Percentiles rank a stretch among this genome's conserved stretches.
phyloP scores from a whole-genome alignment of 2,888 invertebrate genomes.

The Tenthredo livida region DNA sequence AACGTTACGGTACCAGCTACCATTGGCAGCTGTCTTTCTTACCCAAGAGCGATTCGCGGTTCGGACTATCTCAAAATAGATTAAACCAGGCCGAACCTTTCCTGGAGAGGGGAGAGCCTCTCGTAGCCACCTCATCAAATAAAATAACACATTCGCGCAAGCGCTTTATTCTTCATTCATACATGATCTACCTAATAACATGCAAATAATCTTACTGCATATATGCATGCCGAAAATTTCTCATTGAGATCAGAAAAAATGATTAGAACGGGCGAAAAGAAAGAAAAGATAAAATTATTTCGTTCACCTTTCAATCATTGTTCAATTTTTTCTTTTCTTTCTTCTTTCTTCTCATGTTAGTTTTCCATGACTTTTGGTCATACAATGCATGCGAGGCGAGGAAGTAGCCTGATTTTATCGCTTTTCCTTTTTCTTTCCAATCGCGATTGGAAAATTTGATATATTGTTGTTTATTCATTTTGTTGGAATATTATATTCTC shows the following conservation, averaged over 20 bases:
- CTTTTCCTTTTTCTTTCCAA: background rate
- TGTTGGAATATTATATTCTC: too few species aligned
- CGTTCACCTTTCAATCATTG: background rate
- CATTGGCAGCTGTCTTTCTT: constrained; percentile 28
- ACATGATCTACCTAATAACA: background rate
- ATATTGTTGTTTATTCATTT: background rate
- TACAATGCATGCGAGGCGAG: too few species aligned
- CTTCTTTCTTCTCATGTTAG: too few species aligned
- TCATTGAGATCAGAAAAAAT: background rate
- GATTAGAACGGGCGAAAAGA: too few species aligned
- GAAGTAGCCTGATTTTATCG: too few species aligned
- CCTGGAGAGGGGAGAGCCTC: background rate
- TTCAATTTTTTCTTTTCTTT: background rate
- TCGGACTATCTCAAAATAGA: constrained; percentile 32
- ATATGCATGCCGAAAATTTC: background rate
- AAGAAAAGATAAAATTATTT: background rate
- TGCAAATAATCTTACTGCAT: background rate
- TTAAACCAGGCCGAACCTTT: constrained; percentile 26
- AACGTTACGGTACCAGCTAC: constrained; percentile 47
- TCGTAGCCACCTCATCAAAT: constrained; percentile 3
- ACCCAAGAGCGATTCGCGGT: background rate
- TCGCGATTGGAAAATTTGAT: background rate
- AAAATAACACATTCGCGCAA: background rate
- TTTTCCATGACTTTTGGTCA: too few species aligned
- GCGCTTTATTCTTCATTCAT: background rate